Evolutionary conservation across 2,888 invertebrate genomes (phyloP).

Genomic region (Melanotus villosus): DNA sequence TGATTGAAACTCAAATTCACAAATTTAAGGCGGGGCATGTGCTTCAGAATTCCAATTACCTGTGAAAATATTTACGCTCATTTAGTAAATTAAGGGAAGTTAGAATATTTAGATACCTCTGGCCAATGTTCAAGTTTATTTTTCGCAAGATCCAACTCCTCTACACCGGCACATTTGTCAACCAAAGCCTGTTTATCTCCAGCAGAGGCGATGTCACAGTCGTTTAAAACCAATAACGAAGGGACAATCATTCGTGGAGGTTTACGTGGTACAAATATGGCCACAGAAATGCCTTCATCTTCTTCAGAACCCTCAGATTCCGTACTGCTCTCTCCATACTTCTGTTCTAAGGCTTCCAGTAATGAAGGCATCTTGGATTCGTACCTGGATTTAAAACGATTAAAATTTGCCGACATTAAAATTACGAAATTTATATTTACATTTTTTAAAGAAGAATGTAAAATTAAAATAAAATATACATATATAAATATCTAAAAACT

Average conservation of each 20-base stretch:
- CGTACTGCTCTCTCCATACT: slow-evolving; percentile 77
- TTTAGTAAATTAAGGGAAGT: neutral
- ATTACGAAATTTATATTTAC: too few relatives aligned
- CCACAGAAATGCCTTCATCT: slow-evolving; percentile 80
- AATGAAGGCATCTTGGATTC: slow-evolving; percentile 84
- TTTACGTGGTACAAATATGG: slow-evolving; percentile 89
- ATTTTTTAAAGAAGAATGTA: too few relatives aligned
- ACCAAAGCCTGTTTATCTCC: slow-evolving; percentile 86
- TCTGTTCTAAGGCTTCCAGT: slow-evolving; percentile 90
- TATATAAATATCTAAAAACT: too few relatives aligned
- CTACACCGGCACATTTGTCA: slow-evolving; percentile 90
- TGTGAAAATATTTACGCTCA: slow-evolving; percentile 63
- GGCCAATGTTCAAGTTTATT: slow-evolving; percentile 92
- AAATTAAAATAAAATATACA: too few relatives aligned
- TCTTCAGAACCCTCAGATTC: slow-evolving; percentile 74
- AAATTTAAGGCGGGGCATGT: slow-evolving; percentile 91
- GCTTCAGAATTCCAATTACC: slow-evolving; percentile 89
- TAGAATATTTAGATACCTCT: slow-evolving; percentile 74
- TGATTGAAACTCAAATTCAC: slow-evolving; percentile 94
- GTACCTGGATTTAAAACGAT: too few relatives aligned
- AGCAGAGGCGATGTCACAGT: slow-evolving; percentile 92
- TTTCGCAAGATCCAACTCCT: slow-evolving; percentile 94
- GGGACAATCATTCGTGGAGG: slow-evolving; percentile 85
- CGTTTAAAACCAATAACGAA: slow-evolving; percentile 88
- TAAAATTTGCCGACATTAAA: too few relatives aligned